A percentile compares a stretch with the other conserved stretches of the same genome.
Evolutionary conservation across 2,797 vertebrate species (phyloP).

Genomic region (Prionace glauca): DNA sequence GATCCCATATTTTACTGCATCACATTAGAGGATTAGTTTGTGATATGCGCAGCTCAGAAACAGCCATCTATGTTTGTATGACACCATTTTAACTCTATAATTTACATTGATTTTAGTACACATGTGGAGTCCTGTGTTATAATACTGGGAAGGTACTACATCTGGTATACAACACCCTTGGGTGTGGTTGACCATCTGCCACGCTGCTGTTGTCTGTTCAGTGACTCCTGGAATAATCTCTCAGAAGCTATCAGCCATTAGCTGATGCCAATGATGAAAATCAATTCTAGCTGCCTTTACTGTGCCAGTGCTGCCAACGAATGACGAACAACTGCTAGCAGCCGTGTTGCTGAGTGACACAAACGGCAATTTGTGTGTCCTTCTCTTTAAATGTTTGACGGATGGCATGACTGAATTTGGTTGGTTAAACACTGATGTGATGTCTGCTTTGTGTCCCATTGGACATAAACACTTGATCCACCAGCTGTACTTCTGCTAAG

Average conservation of each 20-base stretch:
- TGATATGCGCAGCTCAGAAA: not conserved
- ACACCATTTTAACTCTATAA: not conserved
- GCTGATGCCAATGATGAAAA: not conserved
- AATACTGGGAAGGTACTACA: not conserved
- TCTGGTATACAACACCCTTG: not conserved
- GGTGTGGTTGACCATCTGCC: slow-evolving; percentile 5
- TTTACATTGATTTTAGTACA: not conserved
- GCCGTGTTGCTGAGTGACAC: not conserved
- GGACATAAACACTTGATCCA: slow-evolving; percentile 10
- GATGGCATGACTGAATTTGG: not conserved
- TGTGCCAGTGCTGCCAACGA: not conserved
- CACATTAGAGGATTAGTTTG: not conserved
- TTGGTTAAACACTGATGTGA: slow-evolving; percentile 13
- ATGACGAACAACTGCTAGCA: not conserved
- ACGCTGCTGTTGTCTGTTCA: not conserved
- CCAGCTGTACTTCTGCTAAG: not conserved
- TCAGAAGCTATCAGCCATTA: not conserved
- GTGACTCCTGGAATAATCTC: no score
- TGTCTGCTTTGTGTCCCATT: not conserved
- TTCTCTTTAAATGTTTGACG: not conserved
- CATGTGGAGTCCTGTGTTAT: not conserved
- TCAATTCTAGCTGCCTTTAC: not conserved
- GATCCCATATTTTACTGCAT: not conserved
- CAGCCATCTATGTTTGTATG: not conserved
- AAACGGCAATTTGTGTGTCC: not conserved